phyloP scores from a whole-genome alignment of 2,888 invertebrate species.

The Alentia gelatinosa region DNA sequence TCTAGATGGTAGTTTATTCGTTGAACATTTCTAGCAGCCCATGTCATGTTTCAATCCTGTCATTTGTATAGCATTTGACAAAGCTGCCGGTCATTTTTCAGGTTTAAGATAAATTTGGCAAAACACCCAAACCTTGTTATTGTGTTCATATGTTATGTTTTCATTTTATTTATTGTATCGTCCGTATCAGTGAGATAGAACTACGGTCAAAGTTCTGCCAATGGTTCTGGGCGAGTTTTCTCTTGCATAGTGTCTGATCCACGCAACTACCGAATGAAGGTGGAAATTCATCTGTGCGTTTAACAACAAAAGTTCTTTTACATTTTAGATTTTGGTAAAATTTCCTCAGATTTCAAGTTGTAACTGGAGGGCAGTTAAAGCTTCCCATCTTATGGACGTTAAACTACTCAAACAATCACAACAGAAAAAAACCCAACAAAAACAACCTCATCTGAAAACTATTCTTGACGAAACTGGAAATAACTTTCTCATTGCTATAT shows the following conservation, averaged over 20 bases:
- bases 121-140: no score
- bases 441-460: not conserved
- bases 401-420: no score
- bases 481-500: not conserved
- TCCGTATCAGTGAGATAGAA: slow-evolving; percentile 35
- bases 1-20: no score
- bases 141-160: no score
- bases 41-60: no score
- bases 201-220: slow-evolving; percentile 22
- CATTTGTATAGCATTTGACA: no score
- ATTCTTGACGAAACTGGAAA: not conserved
- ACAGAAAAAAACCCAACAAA: not conserved
- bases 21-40: no score
- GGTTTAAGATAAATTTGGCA: no score
- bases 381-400: not conserved
- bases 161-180: no score
- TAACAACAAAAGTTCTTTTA: not conserved
- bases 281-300: not conserved
- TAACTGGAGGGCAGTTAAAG: no score
- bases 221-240: slow-evolving; percentile 31
- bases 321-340: not conserved
- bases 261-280: not conserved
- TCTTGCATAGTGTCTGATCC: slow-evolving; percentile 3
- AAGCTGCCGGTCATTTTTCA: no score
- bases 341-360: no score